Evolutionary conservation across 2,888 invertebrate genomes (phyloP).

Genomic region (Agrochola macilenta): DNA sequence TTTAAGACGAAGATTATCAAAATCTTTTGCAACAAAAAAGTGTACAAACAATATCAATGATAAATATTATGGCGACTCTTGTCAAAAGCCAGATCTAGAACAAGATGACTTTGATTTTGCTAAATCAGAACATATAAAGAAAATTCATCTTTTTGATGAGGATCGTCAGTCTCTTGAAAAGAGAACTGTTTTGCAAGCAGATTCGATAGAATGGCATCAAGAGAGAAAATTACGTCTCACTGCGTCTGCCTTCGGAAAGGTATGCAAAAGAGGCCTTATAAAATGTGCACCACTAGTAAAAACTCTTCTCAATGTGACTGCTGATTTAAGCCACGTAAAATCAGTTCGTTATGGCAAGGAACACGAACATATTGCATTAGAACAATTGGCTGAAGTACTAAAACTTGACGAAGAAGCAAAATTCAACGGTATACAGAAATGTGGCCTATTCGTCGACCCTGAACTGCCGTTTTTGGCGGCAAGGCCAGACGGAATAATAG

Average conservation of each 20-base stretch:
- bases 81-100: slow-evolving; percentile 28
- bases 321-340: slow-evolving; percentile 7
- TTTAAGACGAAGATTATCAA: too few relatives aligned
- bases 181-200: slow-evolving; percentile 16
- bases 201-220: slow-evolving; percentile 25
- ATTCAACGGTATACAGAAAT: slow-evolving; percentile 1
- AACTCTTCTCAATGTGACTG: slow-evolving; percentile 1
- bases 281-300: slow-evolving; percentile 14
- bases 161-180: slow-evolving; percentile 1
- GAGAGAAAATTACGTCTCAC: slow-evolving; percentile 31
- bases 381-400: slow-evolving; percentile 5
- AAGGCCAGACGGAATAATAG: slow-evolving; percentile 8
- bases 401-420: not conserved
- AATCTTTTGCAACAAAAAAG: too few relatives aligned
- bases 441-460: slow-evolving; percentile 10
- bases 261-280: slow-evolving; percentile 29
- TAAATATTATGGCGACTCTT: slow-evolving; percentile 10
- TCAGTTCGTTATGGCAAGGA: slow-evolving; percentile 8
- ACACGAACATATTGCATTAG: slow-evolving; percentile 10
- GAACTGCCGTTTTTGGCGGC: slow-evolving; percentile 5
- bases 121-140: slow-evolving; percentile 15
- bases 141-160: slow-evolving; percentile 1
- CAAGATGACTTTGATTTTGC: slow-evolving; percentile 14
- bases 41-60: not conserved
- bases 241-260: slow-evolving; percentile 27